Evolutionary conservation across 2,797 vertebrate genomes (phyloP).

Genomic region (Clarias platycephalus): DNA sequence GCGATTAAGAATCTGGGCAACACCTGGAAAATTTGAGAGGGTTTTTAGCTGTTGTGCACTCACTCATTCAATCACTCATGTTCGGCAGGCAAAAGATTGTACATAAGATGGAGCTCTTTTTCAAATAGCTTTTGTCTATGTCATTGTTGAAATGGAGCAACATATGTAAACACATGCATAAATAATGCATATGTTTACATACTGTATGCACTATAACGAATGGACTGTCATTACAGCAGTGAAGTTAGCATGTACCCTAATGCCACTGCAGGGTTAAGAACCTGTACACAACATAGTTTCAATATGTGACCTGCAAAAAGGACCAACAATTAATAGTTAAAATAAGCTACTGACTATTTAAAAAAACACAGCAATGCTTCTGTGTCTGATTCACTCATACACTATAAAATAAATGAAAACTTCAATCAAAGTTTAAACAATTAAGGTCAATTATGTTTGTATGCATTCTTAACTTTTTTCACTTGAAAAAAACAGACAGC

Average conservation of each 20-base stretch:
- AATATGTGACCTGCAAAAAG: background rate
- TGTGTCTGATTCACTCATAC: background rate
- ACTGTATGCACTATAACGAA: background rate
- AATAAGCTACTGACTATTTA: background rate
- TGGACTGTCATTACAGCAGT: background rate
- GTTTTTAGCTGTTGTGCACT: background rate
- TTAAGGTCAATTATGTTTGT: too few relatives aligned
- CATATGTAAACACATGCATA: background rate
- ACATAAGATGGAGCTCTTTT: constrained; percentile 12
- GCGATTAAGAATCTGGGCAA: constrained; percentile 80
- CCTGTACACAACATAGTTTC: background rate
- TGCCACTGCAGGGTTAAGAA: background rate
- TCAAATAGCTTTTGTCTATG: background rate
- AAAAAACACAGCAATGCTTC: background rate
- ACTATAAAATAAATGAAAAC: background rate
- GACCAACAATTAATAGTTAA: background rate
- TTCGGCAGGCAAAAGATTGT: background rate
- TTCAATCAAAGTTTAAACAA: background rate
- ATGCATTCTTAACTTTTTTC: background rate
- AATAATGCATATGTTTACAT: background rate
- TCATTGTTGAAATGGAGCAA: background rate
- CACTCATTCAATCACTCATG: background rate
- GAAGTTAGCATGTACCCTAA: background rate
- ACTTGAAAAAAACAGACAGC: background rate
- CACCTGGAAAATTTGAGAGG: constrained; percentile 64